Conservation (phyloP, 1,140 invertebrate genomes). For the Aphidius ervi region DNA sequence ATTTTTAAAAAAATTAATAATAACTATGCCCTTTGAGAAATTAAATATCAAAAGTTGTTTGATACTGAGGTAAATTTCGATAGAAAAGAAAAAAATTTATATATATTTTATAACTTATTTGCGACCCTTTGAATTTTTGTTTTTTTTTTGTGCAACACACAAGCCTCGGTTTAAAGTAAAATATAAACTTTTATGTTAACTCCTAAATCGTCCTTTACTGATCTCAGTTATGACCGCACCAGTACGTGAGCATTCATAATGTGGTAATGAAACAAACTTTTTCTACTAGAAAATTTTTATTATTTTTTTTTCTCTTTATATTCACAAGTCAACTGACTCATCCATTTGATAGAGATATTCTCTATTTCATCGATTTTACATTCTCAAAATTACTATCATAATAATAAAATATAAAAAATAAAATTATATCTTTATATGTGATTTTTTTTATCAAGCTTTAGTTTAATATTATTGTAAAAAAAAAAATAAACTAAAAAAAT, state of each 20-base stretch:
- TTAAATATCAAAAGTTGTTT: constrained; percentile 6
- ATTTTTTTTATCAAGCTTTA: no score
- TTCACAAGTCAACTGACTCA: no score
- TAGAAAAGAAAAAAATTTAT: no score
- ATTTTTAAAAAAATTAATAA: no score
- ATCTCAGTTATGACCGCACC: constrained; percentile 13
- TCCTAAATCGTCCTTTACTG: constrained; percentile 15
- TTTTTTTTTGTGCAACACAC: not conserved
- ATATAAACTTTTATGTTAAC: constrained; percentile 11
- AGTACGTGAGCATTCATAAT: constrained; percentile 21
- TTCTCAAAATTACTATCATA: not conserved
- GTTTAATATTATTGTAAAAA: no score
- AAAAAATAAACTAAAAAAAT: no score
- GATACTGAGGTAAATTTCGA: no score
- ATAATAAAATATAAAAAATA: not conserved
- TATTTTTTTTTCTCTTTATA: no score
- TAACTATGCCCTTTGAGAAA: constrained; percentile 9
- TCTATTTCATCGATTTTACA: not conserved
- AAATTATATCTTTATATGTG: no score
- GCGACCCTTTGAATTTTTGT: no score
- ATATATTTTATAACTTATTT: no score
- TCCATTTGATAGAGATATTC: no score
- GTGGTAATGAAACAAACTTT: not conserved
- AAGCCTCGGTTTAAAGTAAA: not conserved
- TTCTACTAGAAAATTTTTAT: not conserved